These are phyloP conservation scores for Lycaena phlaeas DNA, from an alignment of 2,888 invertebrate species.

Conservation along the genomic window DNA sequence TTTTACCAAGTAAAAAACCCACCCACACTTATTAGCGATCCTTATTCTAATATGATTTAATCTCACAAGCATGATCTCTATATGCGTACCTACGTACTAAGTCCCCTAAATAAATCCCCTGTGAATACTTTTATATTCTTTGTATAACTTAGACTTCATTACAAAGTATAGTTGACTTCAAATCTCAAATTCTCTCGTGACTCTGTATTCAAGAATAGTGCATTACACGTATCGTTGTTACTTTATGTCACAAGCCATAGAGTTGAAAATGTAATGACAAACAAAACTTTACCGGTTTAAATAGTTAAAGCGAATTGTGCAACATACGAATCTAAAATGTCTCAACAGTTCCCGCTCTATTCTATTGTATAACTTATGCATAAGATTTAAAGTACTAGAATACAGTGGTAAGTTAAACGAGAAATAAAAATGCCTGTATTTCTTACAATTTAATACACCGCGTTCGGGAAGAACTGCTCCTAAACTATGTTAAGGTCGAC, in stretches of 20 bases:
- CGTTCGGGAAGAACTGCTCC: neutral
- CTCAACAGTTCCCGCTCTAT: constrained; percentile 9
- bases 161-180: constrained; percentile 11
- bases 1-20: too few relatives aligned
- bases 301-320: constrained; percentile 26
- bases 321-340: constrained; percentile 25
- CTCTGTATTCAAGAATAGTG: constrained; percentile 42
- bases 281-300: constrained; percentile 15
- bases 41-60: too few relatives aligned
- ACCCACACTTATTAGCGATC: too few relatives aligned
- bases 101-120: constrained; percentile 2
- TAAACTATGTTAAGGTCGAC: too few relatives aligned
- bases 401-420: neutral
- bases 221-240: constrained; percentile 11
- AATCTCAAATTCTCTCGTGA: constrained; percentile 32
- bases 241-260: constrained; percentile 16
- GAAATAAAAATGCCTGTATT: neutral
- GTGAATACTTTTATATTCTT: constrained; percentile 7
- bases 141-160: constrained; percentile 13
- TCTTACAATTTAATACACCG: neutral
- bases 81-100: too few relatives aligned
- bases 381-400: constrained; percentile 1
- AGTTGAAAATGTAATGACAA: constrained; percentile 10
- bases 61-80: neutral
- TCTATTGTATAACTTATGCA: constrained; percentile 12